Evolutionary conservation across 2,888 invertebrate genomes (phyloP).

Genomic region (Miltochrista miniata): DNA sequence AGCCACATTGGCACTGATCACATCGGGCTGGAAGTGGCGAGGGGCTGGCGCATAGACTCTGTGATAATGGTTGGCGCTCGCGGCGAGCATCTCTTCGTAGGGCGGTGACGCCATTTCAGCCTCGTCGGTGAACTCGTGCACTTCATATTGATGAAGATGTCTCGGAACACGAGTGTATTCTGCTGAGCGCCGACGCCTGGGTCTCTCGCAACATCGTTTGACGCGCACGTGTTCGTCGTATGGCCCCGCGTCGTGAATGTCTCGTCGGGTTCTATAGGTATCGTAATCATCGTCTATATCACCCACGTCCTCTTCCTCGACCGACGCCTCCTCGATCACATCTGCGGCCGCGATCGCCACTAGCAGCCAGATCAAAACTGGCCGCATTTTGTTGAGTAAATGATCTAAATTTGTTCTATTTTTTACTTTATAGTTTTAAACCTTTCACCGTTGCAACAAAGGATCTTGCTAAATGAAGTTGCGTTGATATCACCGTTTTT

Average conservation of each 20-base stretch:
- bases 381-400: slow-evolving; percentile 60
- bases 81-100: slow-evolving; percentile 74
- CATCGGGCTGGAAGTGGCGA: slow-evolving; percentile 49
- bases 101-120: slow-evolving; percentile 52
- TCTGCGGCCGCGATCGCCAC: slow-evolving; percentile 55
- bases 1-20: slow-evolving; percentile 39
- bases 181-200: slow-evolving; percentile 42
- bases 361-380: slow-evolving; percentile 55
- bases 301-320: slow-evolving; percentile 62
- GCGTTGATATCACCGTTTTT: slow-evolving; percentile 45
- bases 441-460: slow-evolving; percentile 69
- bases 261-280: slow-evolving; percentile 48
- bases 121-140: slow-evolving; percentile 66
- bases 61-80: slow-evolving; percentile 75
- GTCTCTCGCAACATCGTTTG: slow-evolving; percentile 55
- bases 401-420: slow-evolving; percentile 50
- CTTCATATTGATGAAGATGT: slow-evolving; percentile 73
- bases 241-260: slow-evolving; percentile 52
- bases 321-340: slow-evolving; percentile 57
- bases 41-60: slow-evolving; percentile 57
- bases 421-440: slow-evolving; percentile 68
- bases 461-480: slow-evolving; percentile 54
- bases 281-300: slow-evolving; percentile 55
- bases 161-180: slow-evolving; percentile 54
- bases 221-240: slow-evolving; percentile 62